These are phyloP conservation scores for Xestoiulus laeticollis DNA, from an alignment of 2,888 invertebrate species.

Conservation along the genomic window DNA sequence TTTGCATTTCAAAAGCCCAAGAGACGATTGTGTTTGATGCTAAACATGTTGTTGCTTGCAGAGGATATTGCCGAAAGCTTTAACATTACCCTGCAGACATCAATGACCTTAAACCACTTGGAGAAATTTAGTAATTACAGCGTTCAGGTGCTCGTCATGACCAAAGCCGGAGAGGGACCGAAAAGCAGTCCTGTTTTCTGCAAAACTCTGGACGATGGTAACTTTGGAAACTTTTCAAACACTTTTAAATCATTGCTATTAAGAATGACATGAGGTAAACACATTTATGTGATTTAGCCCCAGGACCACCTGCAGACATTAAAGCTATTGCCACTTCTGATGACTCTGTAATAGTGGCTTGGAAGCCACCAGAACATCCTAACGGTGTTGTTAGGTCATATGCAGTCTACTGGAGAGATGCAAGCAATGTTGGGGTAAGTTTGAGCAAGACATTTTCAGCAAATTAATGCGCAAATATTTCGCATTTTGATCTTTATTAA, in stretches of 20 bases:
- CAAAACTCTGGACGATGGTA: constrained; percentile 95
- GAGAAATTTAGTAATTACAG: constrained; percentile 97
- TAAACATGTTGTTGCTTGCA: not conserved
- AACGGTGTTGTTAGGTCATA: constrained; percentile 94
- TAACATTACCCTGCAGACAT: constrained; percentile 47
- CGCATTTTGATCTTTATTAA: too few relatives aligned
- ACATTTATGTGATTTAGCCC: constrained; percentile 71
- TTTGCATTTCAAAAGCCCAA: not conserved
- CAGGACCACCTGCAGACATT: constrained; percentile 90
- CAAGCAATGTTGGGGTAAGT: constrained; percentile 59
- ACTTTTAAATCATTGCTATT: not conserved
- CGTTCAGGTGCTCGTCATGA: constrained; percentile 94
- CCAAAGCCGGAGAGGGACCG: constrained; percentile 94
- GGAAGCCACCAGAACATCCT: constrained; percentile 91
- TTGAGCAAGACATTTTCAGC: not conserved
- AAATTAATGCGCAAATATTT: too few relatives aligned
- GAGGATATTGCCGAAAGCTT: constrained; percentile 49
- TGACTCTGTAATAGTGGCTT: constrained; percentile 90
- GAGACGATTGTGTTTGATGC: not conserved
- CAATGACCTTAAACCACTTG: constrained; percentile 76
- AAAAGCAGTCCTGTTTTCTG: constrained; percentile 87
- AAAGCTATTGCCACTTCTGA: constrained; percentile 92
- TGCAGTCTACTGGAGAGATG: constrained; percentile 79
- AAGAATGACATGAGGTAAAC: not conserved
- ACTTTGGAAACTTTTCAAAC: too few relatives aligned